A percentile compares a stretch with the other conserved stretches of the same genome.
Evolutionary conservation across 2,113 vertebrate genomes (phyloP).

Genomic region (Bufo gargarizans): DNA sequence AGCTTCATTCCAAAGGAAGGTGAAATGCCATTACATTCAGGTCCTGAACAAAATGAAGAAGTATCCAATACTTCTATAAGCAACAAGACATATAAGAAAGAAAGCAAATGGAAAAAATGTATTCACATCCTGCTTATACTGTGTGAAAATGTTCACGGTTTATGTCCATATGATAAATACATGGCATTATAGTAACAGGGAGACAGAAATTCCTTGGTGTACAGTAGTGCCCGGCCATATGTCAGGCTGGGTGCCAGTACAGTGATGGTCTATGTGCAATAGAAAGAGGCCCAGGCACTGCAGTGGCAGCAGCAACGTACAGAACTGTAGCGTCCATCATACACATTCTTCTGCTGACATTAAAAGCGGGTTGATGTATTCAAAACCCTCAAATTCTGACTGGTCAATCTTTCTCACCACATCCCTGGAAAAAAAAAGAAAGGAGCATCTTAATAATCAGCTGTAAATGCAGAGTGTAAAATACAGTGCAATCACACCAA

Average conservation of each 20-base stretch:
- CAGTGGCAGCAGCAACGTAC: background rate
- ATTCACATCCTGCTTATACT: background rate
- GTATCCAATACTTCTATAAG: background rate
- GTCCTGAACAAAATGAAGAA: background rate
- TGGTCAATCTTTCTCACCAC: conserved; percentile 98
- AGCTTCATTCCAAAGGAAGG: background rate
- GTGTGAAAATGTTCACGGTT: background rate
- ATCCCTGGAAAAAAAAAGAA: conserved; percentile 77
- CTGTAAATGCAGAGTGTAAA: conserved; percentile 21
- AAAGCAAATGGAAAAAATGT: background rate
- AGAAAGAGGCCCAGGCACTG: background rate
- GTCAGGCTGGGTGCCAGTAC: conserved; percentile 2
- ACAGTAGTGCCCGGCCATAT: background rate
- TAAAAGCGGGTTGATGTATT: conserved; percentile 98
- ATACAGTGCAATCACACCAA: conserved; percentile 27
- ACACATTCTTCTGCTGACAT: conserved; percentile 99
- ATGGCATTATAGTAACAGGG: conserved; percentile 22
- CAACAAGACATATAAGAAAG: background rate
- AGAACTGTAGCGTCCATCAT: conserved; percentile 69
- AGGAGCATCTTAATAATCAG: conserved; percentile 46
- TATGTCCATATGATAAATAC: conserved; percentile 25
- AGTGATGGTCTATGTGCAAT: background rate
- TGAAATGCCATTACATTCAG: background rate
- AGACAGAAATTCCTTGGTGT: conserved; percentile 7
- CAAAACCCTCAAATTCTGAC: conserved; percentile 98